A percentile compares a stretch with the other conserved stretches of the same genome.
Evolutionary conservation across 2,797 vertebrate species (phyloP).

Genomic region (Spondyliosoma cantharus): DNA sequence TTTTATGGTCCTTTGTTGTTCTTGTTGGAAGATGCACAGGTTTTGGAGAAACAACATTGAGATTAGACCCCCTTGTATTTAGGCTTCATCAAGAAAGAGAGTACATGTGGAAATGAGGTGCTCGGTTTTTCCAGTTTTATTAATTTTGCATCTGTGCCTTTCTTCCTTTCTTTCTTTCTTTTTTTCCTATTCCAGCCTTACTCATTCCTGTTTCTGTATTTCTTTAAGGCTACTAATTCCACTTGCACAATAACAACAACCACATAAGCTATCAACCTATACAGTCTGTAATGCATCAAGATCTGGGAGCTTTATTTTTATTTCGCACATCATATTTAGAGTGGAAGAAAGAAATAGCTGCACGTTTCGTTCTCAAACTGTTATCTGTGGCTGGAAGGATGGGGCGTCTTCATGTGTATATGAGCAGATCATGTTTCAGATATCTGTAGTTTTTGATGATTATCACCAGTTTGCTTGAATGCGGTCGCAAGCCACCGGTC

Average conservation of each 20-base stretch:
- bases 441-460: slow-evolving; percentile 39
- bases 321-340: slow-evolving; percentile 38
- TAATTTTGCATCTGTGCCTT: slow-evolving; percentile 73
- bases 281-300: slow-evolving; percentile 53
- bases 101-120: slow-evolving; percentile 20
- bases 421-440: slow-evolving; percentile 32
- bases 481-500: slow-evolving; percentile 22
- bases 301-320: slow-evolving; percentile 60
- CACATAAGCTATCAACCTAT: slow-evolving; percentile 74
- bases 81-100: slow-evolving; percentile 29
- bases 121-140: slow-evolving; percentile 36
- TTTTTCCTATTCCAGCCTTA: slow-evolving; percentile 20
- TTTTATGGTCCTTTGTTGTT: slow-evolving; percentile 16
- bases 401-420: slow-evolving; percentile 32
- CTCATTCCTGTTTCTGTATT: slow-evolving; percentile 51
- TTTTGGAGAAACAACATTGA: slow-evolving; percentile 24
- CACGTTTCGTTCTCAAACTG: slow-evolving; percentile 23
- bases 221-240: slow-evolving; percentile 58
- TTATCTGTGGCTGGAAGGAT: slow-evolving; percentile 31
- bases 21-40: slow-evolving; percentile 12
- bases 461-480: slow-evolving; percentile 25
- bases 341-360: slow-evolving; percentile 36
- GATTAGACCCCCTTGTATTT: slow-evolving; percentile 24
- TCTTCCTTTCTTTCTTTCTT: slow-evolving; percentile 19
- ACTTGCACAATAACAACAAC: slow-evolving; percentile 75